phyloP scores from a whole-genome alignment of 2,797 vertebrate species.

The Clarias platycephalus region DNA sequence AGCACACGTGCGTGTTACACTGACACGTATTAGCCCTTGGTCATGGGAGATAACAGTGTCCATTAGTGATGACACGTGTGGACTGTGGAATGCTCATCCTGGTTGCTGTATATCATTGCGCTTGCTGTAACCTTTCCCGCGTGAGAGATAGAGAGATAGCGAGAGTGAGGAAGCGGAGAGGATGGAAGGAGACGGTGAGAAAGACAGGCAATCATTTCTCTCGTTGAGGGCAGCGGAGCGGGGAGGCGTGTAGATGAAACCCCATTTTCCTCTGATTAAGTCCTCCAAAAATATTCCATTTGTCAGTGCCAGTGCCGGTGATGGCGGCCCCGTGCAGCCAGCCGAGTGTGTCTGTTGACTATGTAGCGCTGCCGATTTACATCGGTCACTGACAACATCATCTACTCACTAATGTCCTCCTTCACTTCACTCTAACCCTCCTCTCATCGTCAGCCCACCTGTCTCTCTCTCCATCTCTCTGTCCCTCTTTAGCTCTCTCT shows the following conservation, averaged over 20 bases:
- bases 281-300: slow-evolving; percentile 95
- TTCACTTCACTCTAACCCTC: slow-evolving; percentile 52
- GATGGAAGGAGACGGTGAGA: slow-evolving; percentile 66
- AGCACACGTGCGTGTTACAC: not conserved
- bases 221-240: slow-evolving; percentile 84
- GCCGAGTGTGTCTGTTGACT: slow-evolving; percentile 89
- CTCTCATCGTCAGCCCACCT: slow-evolving; percentile 54
- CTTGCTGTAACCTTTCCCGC: slow-evolving; percentile 58
- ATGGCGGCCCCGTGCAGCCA: slow-evolving; percentile 77
- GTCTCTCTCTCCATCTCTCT: slow-evolving; percentile 60
- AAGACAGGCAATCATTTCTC: slow-evolving; percentile 84
- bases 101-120: slow-evolving; percentile 49
- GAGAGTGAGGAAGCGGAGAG: slow-evolving; percentile 57
- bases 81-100: slow-evolving; percentile 53
- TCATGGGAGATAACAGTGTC: slow-evolving; percentile 42
- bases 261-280: slow-evolving; percentile 96
- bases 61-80: slow-evolving; percentile 48
- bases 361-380: slow-evolving; percentile 90
- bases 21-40: slow-evolving; percentile 20
- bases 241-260: slow-evolving; percentile 88
- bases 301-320: slow-evolving; percentile 88
- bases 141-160: slow-evolving; percentile 49
- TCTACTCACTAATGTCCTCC: slow-evolving; percentile 81
- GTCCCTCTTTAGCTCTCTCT: slow-evolving; percentile 61
- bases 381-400: slow-evolving; percentile 83